A percentile compares a stretch with the other conserved stretches of the same genome.
Evolutionary conservation across 2,888 invertebrate genomes (phyloP).

Genomic region (Brenthis ino): DNA sequence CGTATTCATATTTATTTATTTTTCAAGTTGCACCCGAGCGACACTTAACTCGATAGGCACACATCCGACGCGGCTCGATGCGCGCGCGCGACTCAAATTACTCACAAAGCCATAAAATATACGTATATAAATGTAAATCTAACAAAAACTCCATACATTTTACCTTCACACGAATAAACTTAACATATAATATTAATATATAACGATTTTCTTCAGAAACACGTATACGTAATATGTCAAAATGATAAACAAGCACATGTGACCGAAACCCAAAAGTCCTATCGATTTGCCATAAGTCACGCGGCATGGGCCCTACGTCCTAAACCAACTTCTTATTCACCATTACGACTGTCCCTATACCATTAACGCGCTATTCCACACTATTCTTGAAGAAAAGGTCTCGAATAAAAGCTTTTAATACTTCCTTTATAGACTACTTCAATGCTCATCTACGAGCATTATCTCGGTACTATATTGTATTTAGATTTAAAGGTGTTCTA

Average conservation of each 20-base stretch:
- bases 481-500: neutral
- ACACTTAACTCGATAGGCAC: too few species aligned
- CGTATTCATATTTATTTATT: too few species aligned
- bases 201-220: neutral
- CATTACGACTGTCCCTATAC: conserved; percentile 33
- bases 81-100: too few species aligned
- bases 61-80: too few species aligned
- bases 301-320: conserved; percentile 19
- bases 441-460: conserved; percentile 18
- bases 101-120: too few species aligned
- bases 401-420: conserved; percentile 28
- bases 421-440: conserved; percentile 27
- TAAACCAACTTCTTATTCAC: conserved; percentile 32
- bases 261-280: conserved; percentile 5
- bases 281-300: conserved; percentile 27
- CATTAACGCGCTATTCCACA: conserved; percentile 29
- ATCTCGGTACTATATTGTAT: conserved; percentile 6
- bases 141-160: neutral
- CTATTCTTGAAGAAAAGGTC: conserved; percentile 25
- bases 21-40: too few species aligned
- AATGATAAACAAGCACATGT: conserved; percentile 8
- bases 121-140: neutral
- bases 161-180: too few species aligned
- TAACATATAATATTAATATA: too few species aligned
- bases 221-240: conserved; percentile 1